A percentile compares a stretch with the other conserved stretches of the same genome.
Evolutionary conservation across 92 coral and sea anemone genomes (phyloP).

Genomic region (Epizoanthus ramosus): DNA sequence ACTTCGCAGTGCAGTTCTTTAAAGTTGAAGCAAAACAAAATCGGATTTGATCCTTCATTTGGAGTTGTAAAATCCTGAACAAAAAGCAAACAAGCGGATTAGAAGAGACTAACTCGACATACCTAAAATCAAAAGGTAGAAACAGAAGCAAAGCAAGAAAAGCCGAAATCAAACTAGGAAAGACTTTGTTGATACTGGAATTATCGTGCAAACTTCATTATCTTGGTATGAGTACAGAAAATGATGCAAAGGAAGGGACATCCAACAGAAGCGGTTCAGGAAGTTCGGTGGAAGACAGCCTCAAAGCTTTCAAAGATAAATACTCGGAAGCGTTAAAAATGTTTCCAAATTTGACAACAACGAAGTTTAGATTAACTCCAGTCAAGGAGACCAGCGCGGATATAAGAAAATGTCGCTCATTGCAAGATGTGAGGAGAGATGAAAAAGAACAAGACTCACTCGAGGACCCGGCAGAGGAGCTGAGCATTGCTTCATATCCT

Average conservation of each 20-base stretch:
- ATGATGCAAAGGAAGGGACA: not conserved
- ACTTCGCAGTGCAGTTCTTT: too few relatives aligned
- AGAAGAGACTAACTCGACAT: not conserved
- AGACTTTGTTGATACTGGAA: constrained; percentile 7
- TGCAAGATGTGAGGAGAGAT: constrained; percentile 14
- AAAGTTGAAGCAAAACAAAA: not conserved
- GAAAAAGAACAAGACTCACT: not conserved
- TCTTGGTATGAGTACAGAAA: constrained; percentile 2
- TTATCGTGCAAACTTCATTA: not conserved
- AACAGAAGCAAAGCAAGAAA: not conserved
- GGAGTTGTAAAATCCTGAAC: not conserved
- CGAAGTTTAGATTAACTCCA: not conserved
- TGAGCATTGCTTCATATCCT: constrained; percentile 19
- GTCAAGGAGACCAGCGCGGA: constrained; percentile 11
- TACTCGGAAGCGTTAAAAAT: constrained; percentile 24
- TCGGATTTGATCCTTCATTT: not conserved
- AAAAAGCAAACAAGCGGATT: not conserved
- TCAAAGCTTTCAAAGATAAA: constrained; percentile 22
- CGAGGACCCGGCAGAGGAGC: not conserved
- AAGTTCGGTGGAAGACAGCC: constrained; percentile 5
- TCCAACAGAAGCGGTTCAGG: not conserved
- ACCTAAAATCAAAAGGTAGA: not conserved
- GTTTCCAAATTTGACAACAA: constrained; percentile 26
- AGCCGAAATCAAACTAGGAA: not conserved
- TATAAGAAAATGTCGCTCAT: constrained; percentile 26